phyloP scores from a whole-genome alignment of 2,888 invertebrate genomes.

The Brenthis ino region DNA sequence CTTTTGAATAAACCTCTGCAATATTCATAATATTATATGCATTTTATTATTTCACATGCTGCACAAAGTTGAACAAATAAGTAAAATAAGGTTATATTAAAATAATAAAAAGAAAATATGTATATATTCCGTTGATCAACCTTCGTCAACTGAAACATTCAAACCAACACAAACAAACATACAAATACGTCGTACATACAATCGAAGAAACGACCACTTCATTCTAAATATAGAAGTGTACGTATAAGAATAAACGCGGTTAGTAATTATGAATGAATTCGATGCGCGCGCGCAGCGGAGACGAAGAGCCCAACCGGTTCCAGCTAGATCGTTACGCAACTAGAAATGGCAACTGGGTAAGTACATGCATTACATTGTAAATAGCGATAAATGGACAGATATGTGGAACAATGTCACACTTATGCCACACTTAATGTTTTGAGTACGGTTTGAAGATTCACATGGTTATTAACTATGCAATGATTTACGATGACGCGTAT shows the following conservation, averaged over 20 bases:
- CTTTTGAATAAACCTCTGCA: background rate
- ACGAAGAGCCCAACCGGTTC: conserved; percentile 38
- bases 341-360: conserved; percentile 35
- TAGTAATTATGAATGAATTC: conserved; percentile 35
- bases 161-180: background rate
- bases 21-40: background rate
- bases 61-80: no score
- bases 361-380: conserved; percentile 6
- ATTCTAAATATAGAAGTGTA: background rate
- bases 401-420: conserved; percentile 20
- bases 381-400: conserved; percentile 14
- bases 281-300: conserved; percentile 26
- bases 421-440: background rate
- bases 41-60: background rate
- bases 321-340: conserved; percentile 39
- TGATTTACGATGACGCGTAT: no score
- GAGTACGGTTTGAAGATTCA: background rate
- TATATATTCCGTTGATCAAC: no score
- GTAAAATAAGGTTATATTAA: no score
- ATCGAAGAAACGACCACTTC: background rate
- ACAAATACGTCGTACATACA: background rate
- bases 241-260: conserved; percentile 12
- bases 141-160: background rate
- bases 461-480: background rate
- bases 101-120: no score